phyloP scores from a whole-genome alignment of 2,797 vertebrate genomes.

The Poeciliopsis paucimaculata region DNA sequence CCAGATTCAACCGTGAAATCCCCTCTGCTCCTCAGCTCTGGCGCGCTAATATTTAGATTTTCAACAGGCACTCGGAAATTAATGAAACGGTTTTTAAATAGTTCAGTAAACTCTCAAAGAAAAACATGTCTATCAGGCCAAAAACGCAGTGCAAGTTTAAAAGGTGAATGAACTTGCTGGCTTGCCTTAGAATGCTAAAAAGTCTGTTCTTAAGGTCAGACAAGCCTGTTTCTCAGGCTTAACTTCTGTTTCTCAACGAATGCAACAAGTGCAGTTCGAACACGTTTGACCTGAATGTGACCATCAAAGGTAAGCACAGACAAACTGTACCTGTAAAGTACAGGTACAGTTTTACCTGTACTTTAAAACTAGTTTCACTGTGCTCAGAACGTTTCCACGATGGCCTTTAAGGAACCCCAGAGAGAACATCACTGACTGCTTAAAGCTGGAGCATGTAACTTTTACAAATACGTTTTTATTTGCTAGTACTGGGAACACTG shows the following conservation, averaged over 20 bases:
- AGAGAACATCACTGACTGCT: not conserved
- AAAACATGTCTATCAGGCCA: slow-evolving; percentile 17
- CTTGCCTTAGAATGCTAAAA: not conserved
- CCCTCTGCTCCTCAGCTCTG: slow-evolving; percentile 11
- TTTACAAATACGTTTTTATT: too few species aligned
- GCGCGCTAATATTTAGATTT: slow-evolving; percentile 55
- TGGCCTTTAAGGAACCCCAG: not conserved
- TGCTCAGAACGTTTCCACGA: not conserved
- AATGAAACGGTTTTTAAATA: slow-evolving; percentile 32
- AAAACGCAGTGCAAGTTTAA: slow-evolving; percentile 29
- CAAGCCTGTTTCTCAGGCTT: not conserved
- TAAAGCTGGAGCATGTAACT: not conserved
- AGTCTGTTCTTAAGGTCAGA: not conserved
- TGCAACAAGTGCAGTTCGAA: not conserved
- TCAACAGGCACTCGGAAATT: slow-evolving; percentile 39
- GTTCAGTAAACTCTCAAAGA: slow-evolving; percentile 40
- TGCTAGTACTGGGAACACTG: too few species aligned
- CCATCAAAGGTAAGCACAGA: not conserved
- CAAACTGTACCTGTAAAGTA: too few species aligned
- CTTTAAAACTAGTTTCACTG: not conserved
- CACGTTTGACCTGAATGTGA: not conserved
- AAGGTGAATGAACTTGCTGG: slow-evolving; percentile 43
- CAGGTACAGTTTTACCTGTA: too few species aligned
- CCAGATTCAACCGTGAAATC: slow-evolving; percentile 40
- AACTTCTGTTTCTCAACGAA: not conserved